These are phyloP conservation scores for Meda fulgida DNA, from an alignment of 2,797 vertebrate species.

Conservation along the genomic window DNA sequence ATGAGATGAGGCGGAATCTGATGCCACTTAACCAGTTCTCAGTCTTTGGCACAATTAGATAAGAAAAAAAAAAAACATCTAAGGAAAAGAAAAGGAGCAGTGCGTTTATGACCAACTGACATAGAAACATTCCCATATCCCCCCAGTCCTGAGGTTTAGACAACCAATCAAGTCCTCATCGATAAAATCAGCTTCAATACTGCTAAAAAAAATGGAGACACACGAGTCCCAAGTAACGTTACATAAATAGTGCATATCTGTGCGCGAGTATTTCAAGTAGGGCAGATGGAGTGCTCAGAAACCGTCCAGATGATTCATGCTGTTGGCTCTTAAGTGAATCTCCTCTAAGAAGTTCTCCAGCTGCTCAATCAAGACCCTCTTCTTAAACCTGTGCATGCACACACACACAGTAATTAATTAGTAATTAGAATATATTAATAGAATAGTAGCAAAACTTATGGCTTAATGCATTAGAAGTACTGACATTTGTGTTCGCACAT, in stretches of 20 bases:
- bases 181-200: slow-evolving; percentile 24
- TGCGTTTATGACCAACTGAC: background rate
- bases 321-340: slow-evolving; percentile 89
- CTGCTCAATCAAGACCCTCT: slow-evolving; percentile 94
- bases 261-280: slow-evolving; percentile 13
- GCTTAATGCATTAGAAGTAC: background rate
- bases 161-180: slow-evolving; percentile 3
- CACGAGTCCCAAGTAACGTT: slow-evolving; percentile 27
- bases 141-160: slow-evolving; percentile 52
- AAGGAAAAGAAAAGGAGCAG: background rate
- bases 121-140: slow-evolving; percentile 18
- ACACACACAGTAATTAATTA: background rate
- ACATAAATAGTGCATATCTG: slow-evolving; percentile 51
- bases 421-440: background rate
- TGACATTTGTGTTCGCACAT: background rate
- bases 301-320: slow-evolving; percentile 86
- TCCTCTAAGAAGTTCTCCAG: slow-evolving; percentile 94
- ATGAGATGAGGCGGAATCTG: background rate
- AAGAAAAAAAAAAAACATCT: too few species aligned
- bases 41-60: slow-evolving; percentile 35
- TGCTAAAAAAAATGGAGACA: slow-evolving; percentile 30
- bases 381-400: slow-evolving; percentile 88
- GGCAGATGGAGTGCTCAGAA: slow-evolving; percentile 48
- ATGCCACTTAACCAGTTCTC: background rate
- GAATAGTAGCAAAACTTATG: background rate